Evolutionary conservation across 1,140 invertebrate genomes (phyloP), one percentile per base, ranked within the genome.

Genomic region (Diachasma alloeum): DNA sequence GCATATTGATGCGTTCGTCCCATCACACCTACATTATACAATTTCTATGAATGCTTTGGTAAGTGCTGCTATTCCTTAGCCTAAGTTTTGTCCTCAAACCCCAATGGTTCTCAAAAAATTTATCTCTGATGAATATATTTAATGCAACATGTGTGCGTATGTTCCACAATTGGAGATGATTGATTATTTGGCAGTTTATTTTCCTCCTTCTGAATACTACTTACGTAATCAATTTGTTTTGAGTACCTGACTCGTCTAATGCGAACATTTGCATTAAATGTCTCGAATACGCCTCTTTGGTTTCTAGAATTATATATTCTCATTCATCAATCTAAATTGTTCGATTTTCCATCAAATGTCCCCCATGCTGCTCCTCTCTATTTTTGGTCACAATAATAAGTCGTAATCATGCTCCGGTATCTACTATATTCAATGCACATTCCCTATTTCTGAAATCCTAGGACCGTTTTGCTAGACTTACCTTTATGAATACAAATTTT

Each of bases 271-370:
- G 11, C 2, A 24, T 77, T 36, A 56, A 73, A 69, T 36, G 31
- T 56, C 37, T 46, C 17, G 17, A 48, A 53, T 72, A 68, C 44
- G 15, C 63, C 31, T 78, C 73, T 78, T 78, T 78, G 73, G 77
- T 78, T 70, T 75, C 66, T 53, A 31, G 75, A 37, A 67, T 15
- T 44, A 67, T 68, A 39, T 39, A 68, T 17, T 15, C 19, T 63
- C 26, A 26, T 63, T 31, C 59, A 26, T 26, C 24, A 19, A 63
- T 63, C 59, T 63, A 63, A 63, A 26, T 63, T 8, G 19, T 19
- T 63, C 42, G 19, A 70, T 70, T 31, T 72, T 53, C 48, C 6
- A 5, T 53, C n/a, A 15, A 15, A 13, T 66, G 15, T 13, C 6
- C 36, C 31, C n/a, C 3, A 68, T 4, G 1, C n/a, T 68, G 13